Evolutionary conservation across 64 coral and sea anemone species (phyloP), one percentile per base, ranked within the genome.

Genomic region (Astreopora myriophthalma): DNA sequence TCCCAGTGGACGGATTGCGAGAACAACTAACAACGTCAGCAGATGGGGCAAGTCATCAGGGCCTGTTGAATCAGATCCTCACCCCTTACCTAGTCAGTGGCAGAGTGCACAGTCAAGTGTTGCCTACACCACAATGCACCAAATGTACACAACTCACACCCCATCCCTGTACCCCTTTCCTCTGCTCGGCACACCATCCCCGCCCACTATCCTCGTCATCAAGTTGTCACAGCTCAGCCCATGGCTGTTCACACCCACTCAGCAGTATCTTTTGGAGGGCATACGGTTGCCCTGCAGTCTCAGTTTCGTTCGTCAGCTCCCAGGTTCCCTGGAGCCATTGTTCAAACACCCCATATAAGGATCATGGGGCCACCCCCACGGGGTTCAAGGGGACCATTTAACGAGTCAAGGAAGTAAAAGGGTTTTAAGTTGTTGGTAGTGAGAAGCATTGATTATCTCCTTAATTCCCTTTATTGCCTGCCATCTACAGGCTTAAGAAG

Each of bases 161-260:
- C 92, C 92, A 0, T 98, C 96, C 92, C 96, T 55, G 96, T 98
- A 37, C 92, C 95, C 32, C 48, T 91, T 17, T 77, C 96, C 40
- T 67, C 80, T 0, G 48, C 91, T 19, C 81, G 70, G 24, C 73
- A 93, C 8, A 31, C 83, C 57, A 64, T 87, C 51, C 24, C 61
- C 26, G 51, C 49, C 5, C 51, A 40, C 17, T 84, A 84, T 26
- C 52, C 79, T 66, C 79, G 49, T 5, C 79, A 32, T 22, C 51
- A 60, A 84, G 61, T 84, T 20, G 34, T 66, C 10, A 52, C 79
- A 66, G 29, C 79, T 31, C 79, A 64, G 27, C 79, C 79, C n/a
- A n/a, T n/a, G n/a, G n/a, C n/a, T n/a, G n/a, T n/a, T n/a, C n/a
- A n/a, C n/a, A n/a, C n/a, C n/a, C n/a, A n/a, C n/a, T n/a, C n/a